These are phyloP conservation scores for Miltochrista miniata DNA, from an alignment of 2,888 invertebrate species.

Conservation along the genomic window DNA sequence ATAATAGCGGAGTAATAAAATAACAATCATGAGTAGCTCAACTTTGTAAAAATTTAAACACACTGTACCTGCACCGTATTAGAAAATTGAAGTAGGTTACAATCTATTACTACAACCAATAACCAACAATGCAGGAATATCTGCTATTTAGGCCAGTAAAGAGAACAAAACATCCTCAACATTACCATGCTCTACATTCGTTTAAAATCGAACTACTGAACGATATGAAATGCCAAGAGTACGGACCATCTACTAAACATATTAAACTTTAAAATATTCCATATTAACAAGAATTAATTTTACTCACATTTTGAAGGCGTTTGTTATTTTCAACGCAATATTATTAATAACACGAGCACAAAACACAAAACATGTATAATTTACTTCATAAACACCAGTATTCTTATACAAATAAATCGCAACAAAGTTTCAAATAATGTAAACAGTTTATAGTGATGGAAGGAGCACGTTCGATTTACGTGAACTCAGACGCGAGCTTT, in stretches of 20 bases:
- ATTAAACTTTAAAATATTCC: conserved; percentile 12
- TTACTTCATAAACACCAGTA: conserved; percentile 43
- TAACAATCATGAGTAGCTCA: too few relatives aligned
- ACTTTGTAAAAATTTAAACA: too few relatives aligned
- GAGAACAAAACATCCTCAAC: too few relatives aligned
- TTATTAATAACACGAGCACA: conserved; percentile 41
- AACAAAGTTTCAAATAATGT: conserved; percentile 62
- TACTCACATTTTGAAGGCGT: conserved; percentile 47
- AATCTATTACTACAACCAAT: too few relatives aligned
- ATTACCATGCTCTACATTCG: conserved; percentile 4
- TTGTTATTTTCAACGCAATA: conserved; percentile 39
- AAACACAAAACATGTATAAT: conserved; percentile 35
- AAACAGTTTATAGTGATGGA: conserved; percentile 40
- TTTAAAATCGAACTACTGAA: conserved; percentile 4
- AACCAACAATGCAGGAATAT: too few relatives aligned
- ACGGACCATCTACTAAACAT: background rate
- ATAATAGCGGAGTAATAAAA: too few relatives aligned
- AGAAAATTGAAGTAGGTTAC: too few relatives aligned
- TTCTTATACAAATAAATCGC: conserved; percentile 59
- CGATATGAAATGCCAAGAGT: conserved; percentile 2
- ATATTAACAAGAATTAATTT: conserved; percentile 10
- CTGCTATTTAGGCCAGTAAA: too few relatives aligned
- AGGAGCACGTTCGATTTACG: conserved; percentile 40
- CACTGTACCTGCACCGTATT: too few relatives aligned
- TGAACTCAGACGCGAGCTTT: conserved; percentile 49